phyloP scores from a whole-genome alignment of 2,797 vertebrate species.

The Echiichthys vipera region DNA sequence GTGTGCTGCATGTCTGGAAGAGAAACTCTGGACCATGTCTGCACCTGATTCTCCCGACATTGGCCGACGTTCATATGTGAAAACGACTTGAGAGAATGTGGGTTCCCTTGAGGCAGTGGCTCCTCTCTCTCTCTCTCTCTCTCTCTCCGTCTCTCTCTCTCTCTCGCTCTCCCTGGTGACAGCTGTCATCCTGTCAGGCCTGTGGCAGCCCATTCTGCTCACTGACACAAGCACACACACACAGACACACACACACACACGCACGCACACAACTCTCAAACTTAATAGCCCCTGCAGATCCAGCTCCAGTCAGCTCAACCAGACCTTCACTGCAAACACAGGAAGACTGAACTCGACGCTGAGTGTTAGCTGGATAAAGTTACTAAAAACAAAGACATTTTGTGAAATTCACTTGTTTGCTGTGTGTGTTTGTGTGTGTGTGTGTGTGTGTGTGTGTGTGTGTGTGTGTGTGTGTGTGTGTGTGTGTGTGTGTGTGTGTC shows the following conservation, averaged over 20 bases:
- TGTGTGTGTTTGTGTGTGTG: background rate
- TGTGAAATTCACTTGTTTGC: slow-evolving; percentile 14
- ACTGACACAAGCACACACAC: slow-evolving; percentile 57
- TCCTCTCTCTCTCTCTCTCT: slow-evolving; percentile 66
- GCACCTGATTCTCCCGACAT: no score
- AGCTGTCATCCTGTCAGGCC: slow-evolving; percentile 83
- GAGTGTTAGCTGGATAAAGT: slow-evolving; percentile 37
- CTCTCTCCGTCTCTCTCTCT: slow-evolving; percentile 76
- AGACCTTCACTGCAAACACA: slow-evolving; percentile 22
- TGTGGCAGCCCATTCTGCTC: slow-evolving; percentile 73
- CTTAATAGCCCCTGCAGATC: slow-evolving; percentile 42
- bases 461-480: background rate
- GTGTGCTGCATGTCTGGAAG: no score
- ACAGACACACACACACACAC: slow-evolving; percentile 19
- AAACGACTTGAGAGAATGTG: slow-evolving; percentile 14
- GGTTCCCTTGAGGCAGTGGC: slow-evolving; percentile 75
- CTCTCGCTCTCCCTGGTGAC: slow-evolving; percentile 79
- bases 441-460: background rate
- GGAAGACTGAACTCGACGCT: background rate
- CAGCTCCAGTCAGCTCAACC: slow-evolving; percentile 32
- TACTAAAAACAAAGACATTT: slow-evolving; percentile 1
- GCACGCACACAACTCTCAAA: slow-evolving; percentile 32
- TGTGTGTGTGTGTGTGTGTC: background rate
- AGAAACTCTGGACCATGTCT: no score
- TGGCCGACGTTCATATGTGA: no score